Evolutionary conservation across 2,888 invertebrate genomes (phyloP).

Genomic region (Lampropteryx suffumata): DNA sequence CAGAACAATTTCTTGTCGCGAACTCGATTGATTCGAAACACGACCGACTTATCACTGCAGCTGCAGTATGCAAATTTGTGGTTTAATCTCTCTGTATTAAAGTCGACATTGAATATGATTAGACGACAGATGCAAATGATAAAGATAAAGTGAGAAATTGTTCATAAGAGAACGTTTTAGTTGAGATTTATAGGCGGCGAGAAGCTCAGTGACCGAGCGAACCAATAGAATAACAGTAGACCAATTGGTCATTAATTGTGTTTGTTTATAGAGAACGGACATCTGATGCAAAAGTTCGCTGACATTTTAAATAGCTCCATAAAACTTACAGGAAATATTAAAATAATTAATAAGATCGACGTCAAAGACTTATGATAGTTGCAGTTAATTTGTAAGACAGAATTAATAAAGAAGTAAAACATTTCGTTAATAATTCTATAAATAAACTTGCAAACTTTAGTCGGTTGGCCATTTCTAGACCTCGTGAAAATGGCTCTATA

Average conservation of each 20-base stretch:
- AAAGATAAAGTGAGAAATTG: conserved; percentile 72
- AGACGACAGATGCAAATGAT: conserved; percentile 44
- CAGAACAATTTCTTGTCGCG: conserved; percentile 64
- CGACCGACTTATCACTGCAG: conserved; percentile 40
- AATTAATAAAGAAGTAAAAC: too few species aligned
- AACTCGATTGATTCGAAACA: conserved; percentile 57
- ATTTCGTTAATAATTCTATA: neutral
- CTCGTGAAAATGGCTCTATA: conserved; percentile 15
- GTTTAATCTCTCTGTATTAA: conserved; percentile 47
- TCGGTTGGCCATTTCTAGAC: conserved; percentile 3
- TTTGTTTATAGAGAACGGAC: conserved; percentile 60
- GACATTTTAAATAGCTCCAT: conserved; percentile 33
- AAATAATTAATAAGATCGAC: neutral
- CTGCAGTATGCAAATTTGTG: conserved; percentile 47
- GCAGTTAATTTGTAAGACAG: too few species aligned
- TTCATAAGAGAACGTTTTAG: conserved; percentile 58
- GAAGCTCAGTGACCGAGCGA: conserved; percentile 49
- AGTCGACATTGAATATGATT: conserved; percentile 38
- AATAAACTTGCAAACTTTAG: neutral
- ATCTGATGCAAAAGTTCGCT: conserved; percentile 52
- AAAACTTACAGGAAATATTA: neutral
- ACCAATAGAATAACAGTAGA: conserved; percentile 50
- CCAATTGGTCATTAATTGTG: conserved; percentile 74
- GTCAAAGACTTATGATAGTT: too few species aligned
- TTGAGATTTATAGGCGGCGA: conserved; percentile 74